phyloP scores from a whole-genome alignment of 2,113 vertebrate genomes.

The Leucoraja erinaceus region DNA sequence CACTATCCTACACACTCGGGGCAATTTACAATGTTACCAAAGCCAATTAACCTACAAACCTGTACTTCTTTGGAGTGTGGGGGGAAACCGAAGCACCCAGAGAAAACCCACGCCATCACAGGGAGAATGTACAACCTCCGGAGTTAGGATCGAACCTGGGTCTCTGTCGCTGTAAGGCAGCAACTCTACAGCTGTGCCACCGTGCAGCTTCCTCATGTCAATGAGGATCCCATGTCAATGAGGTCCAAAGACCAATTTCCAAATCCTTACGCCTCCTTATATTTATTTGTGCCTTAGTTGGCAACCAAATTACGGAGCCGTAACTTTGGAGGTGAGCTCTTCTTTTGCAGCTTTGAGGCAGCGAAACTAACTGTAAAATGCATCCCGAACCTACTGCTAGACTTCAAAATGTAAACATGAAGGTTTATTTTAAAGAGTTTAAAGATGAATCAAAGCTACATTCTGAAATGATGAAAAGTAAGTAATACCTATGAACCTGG shows the following conservation, averaged over 20 bases:
- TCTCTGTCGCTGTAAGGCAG: too few species aligned
- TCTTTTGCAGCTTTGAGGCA: neutral
- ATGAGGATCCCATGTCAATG: neutral
- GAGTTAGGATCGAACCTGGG: too few species aligned
- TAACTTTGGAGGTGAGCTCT: neutral
- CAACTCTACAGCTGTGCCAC: too few species aligned
- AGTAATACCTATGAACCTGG: neutral
- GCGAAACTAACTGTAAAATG: neutral
- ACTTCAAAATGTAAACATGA: slow-evolving; percentile 14
- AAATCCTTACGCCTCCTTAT: neutral
- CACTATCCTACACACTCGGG: too few species aligned
- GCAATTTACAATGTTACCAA: too few species aligned
- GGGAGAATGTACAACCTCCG: too few species aligned
- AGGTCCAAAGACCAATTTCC: neutral
- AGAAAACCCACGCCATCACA: too few species aligned
- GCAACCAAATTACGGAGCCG: neutral
- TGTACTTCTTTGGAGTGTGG: too few species aligned
- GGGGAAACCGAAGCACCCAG: too few species aligned
- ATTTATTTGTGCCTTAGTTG: neutral
- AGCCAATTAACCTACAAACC: too few species aligned
- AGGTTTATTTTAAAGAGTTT: neutral
- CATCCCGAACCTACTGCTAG: neutral
- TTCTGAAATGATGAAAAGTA: slow-evolving; percentile 34
- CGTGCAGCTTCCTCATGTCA: too few species aligned
- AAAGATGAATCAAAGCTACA: neutral